Evolutionary conservation across 2,797 vertebrate genomes (phyloP), one percentile per base, ranked within the genome.

Genomic region (Rhinatrema bivittatum): DNA sequence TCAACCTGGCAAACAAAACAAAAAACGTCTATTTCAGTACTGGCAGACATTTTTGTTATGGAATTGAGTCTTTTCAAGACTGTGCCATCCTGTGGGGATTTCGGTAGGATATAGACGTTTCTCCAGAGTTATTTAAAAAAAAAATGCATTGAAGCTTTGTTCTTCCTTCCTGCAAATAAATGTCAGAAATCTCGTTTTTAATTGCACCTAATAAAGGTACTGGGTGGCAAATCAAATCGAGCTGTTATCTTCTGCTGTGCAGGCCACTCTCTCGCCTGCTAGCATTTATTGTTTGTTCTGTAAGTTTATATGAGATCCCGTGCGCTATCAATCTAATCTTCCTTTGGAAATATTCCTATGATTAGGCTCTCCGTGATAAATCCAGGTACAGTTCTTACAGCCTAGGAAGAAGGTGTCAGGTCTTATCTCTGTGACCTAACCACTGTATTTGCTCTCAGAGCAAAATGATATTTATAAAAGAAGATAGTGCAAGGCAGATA

Each of bases 31-130:
- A n/a, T n/a, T n/a, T n/a, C 54, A 47, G 61, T 62, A 40, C 60
- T 45, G 49, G 34, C 33, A 42, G 31, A 16, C 43, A 29, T 39
- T 38, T n/a, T 70, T 71, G 70, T 57, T 64, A 84, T 81, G 78
- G 79, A 90, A 76, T 66, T 75, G 46, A 79, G 73, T 70, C 40
- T 85, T 64, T 85, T 74, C 26, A 85, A 77, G 68, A 73, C 62
- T 56, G 54, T 53, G 16, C 70, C 71, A 52, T 79, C 81, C 39
- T 79, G 64, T 29, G 59, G 39, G 28, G 68, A 72, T 39, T 35
- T 72, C 67, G 78, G 77, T 79, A 42, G 53, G 30, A 25, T 10
- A 49, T 24, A 32, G 11, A 18, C 2, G 0, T 17, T 2, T 50
- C 37, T 27, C 32, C 12, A 3, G 3, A 19, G 29, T 21, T 21